These are phyloP conservation scores for Ceuthmochares aereus DNA, from an alignment of 2,113 vertebrate species.

Conservation along the genomic window DNA sequence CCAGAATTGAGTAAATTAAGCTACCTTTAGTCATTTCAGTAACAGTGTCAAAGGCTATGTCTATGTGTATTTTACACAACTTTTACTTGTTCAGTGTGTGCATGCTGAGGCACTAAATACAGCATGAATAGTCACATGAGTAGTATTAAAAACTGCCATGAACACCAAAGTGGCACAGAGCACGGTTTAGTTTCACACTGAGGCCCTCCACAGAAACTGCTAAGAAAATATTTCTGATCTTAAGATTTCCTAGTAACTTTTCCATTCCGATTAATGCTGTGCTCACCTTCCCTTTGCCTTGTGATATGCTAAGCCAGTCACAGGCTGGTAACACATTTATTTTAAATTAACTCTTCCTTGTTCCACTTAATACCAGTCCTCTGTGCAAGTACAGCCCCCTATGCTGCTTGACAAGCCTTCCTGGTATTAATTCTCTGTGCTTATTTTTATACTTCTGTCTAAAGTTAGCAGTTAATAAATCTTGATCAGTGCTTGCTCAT, in stretches of 20 bases:
- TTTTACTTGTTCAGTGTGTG: background rate
- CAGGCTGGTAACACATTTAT: background rate
- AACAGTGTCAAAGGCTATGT: background rate
- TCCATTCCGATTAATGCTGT: background rate
- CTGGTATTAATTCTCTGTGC: background rate
- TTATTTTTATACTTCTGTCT: background rate
- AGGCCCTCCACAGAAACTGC: background rate
- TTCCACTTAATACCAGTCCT: background rate
- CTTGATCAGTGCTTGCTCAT: background rate
- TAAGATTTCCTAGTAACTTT: background rate
- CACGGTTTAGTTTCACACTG: background rate
- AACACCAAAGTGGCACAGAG: background rate
- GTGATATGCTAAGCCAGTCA: background rate
- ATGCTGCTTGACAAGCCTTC: background rate
- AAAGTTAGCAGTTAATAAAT: background rate
- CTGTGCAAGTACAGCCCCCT: background rate
- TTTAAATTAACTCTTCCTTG: background rate
- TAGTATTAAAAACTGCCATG: background rate
- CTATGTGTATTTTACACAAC: background rate
- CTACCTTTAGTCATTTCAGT: background rate
- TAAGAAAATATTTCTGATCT: background rate
- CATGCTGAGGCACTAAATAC: background rate
- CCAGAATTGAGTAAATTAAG: slow-evolving; percentile 78
- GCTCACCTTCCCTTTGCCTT: background rate
- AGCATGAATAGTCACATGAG: background rate